Evolutionary conservation across 2,888 invertebrate genomes (phyloP).

Genomic region (Desoria tigrina): DNA sequence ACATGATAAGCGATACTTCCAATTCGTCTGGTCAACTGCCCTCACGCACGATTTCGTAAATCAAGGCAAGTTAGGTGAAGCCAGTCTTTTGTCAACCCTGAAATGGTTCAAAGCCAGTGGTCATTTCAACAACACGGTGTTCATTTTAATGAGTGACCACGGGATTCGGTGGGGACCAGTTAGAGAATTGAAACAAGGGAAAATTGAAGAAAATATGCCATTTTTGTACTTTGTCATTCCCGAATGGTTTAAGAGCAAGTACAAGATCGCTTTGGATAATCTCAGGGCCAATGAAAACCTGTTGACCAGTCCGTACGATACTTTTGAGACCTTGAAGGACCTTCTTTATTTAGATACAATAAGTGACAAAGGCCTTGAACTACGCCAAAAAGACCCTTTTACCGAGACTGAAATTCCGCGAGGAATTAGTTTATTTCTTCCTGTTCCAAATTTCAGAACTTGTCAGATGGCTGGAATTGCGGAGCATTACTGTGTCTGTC

Average conservation of each 20-base stretch:
- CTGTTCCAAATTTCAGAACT: slow-evolving; percentile 70
- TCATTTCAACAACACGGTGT: slow-evolving; percentile 67
- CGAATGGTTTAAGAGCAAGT: slow-evolving; percentile 67
- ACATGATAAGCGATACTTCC: slow-evolving; percentile 67
- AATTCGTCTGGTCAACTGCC: slow-evolving; percentile 80
- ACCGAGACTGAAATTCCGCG: slow-evolving; percentile 55
- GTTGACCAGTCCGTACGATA: slow-evolving; percentile 46
- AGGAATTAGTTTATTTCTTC: slow-evolving; percentile 75
- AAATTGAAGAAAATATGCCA: slow-evolving; percentile 83
- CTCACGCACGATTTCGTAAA: slow-evolving; percentile 83
- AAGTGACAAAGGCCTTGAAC: neutral
- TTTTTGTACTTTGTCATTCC: slow-evolving; percentile 75
- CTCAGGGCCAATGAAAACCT: slow-evolving; percentile 26
- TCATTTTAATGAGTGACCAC: slow-evolving; percentile 81
- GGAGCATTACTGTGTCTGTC: slow-evolving; percentile 87
- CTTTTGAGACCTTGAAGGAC: slow-evolving; percentile 47
- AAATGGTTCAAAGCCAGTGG: slow-evolving; percentile 60
- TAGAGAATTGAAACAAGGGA: slow-evolving; percentile 73
- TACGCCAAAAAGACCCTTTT: neutral
- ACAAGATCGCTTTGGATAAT: slow-evolving; percentile 57
- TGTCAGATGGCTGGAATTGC: slow-evolving; percentile 77
- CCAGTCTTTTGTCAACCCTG: slow-evolving; percentile 65
- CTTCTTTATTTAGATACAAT: slow-evolving; percentile 28
- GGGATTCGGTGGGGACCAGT: slow-evolving; percentile 85
- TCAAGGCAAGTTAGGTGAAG: slow-evolving; percentile 73